A percentile compares a stretch with the other conserved stretches of the same genome.
These are phyloP conservation scores for Meandrina meandrites DNA, from an alignment of 92 coral and sea anemone genomes.

Conservation along the genomic window DNA sequence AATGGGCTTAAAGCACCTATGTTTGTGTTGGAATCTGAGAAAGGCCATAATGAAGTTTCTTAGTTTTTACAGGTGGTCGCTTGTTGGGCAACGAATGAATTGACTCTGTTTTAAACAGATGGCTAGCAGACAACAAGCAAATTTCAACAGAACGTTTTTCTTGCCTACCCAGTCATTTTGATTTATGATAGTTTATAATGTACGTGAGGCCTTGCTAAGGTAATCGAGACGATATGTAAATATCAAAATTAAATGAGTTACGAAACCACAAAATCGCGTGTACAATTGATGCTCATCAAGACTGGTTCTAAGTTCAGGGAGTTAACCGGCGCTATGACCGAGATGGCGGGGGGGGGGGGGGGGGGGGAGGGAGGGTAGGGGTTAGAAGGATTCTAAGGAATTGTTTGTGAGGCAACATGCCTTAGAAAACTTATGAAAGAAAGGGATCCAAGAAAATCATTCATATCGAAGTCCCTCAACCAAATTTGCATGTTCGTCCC, in stretches of 20 bases:
- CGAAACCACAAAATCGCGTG: neutral
- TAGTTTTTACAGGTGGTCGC: conserved; percentile 5
- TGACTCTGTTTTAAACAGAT: conserved; percentile 24
- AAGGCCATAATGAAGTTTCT: conserved; percentile 11
- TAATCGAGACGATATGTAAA: neutral
- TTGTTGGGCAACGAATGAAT: neutral
- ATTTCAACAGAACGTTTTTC: neutral
- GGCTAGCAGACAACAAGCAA: conserved; percentile 35
- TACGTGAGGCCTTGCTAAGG: conserved; percentile 11
- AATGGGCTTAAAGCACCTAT: neutral
- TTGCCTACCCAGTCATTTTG: conserved; percentile 7
- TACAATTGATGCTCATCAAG: no score
- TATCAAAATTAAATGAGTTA: neutral
- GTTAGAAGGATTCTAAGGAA: no score
- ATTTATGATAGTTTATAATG: conserved; percentile 8
- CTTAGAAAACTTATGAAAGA: no score
- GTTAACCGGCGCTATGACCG: no score
- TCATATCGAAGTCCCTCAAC: neutral
- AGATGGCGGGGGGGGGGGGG: no score
- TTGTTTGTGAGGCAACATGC: no score
- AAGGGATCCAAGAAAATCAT: no score
- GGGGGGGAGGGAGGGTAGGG: no score
- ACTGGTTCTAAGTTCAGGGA: no score
- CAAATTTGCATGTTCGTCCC: neutral
- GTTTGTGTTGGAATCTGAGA: conserved; percentile 43